Conservation (phyloP, 2,888 invertebrate species). For the Amphipyra berbera region DNA sequence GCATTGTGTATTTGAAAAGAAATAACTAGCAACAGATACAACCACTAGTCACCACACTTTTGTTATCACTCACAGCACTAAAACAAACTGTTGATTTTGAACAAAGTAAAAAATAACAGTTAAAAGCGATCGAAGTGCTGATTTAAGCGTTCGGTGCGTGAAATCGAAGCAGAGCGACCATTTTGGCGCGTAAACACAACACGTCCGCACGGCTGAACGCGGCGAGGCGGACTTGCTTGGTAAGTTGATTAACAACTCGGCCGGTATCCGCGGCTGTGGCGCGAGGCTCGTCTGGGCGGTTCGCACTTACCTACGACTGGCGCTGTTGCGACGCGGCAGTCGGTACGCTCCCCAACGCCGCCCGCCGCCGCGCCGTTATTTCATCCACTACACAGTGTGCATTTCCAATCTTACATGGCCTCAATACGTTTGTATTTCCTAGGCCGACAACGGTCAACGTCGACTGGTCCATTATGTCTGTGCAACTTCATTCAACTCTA, state of each 20-base stretch:
- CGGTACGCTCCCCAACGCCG: slow-evolving; percentile 26
- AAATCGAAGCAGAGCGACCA: slow-evolving; percentile 68
- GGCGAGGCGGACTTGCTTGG: slow-evolving; percentile 64
- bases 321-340: slow-evolving; percentile 63
- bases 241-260: slow-evolving; percentile 44
- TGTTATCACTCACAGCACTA: slow-evolving; percentile 68
- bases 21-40: slow-evolving; percentile 65
- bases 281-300: slow-evolving; percentile 56
- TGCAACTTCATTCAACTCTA: slow-evolving; percentile 26
- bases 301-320: slow-evolving; percentile 36
- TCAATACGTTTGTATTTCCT: slow-evolving; percentile 29
- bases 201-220: slow-evolving; percentile 70
- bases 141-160: slow-evolving; percentile 54
- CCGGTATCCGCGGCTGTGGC: slow-evolving; percentile 41
- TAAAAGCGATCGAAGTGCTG: slow-evolving; percentile 52
- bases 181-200: slow-evolving; percentile 70
- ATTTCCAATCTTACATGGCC: slow-evolving; percentile 22
- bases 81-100: slow-evolving; percentile 72
- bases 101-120: slow-evolving; percentile 70
- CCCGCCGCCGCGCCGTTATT: slow-evolving; percentile 12
- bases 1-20: slow-evolving; percentile 78
- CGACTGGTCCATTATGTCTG: slow-evolving; percentile 1
- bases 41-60: slow-evolving; percentile 64
- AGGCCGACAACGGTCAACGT: slow-evolving; percentile 21
- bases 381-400: slow-evolving; percentile 10